Percentiles rank a stretch among this genome's conserved stretches.
Conservation (phyloP, 2,888 invertebrate genomes). For the Orchestes rusci region DNA sequence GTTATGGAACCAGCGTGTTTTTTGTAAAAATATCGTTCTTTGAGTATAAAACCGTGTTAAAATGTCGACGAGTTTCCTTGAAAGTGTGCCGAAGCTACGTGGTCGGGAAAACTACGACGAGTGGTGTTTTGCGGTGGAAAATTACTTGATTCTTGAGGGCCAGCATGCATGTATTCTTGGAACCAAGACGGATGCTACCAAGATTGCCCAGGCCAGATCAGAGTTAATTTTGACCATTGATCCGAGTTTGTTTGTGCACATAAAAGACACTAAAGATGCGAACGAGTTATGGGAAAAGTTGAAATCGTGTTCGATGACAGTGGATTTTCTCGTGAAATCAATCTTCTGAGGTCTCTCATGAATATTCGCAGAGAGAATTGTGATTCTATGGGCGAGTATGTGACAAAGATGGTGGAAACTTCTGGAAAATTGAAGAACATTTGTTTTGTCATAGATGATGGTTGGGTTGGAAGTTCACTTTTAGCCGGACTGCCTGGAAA, state of each 20-base stretch:
- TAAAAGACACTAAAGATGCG: constrained; percentile 17
- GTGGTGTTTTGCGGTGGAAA: too few species aligned
- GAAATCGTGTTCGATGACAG: constrained; percentile 3
- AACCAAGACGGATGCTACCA: too few species aligned
- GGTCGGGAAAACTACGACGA: not conserved
- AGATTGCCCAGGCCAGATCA: too few species aligned
- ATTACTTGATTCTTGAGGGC: too few species aligned
- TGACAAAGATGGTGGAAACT: too few species aligned
- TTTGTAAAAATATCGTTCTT: not conserved
- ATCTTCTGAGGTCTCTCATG: constrained; percentile 29
- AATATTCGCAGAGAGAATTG: constrained; percentile 29
- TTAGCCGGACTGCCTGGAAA: constrained; percentile 29
- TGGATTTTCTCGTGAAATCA: constrained; percentile 22
- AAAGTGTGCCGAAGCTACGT: not conserved
- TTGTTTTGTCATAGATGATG: constrained; percentile 35
- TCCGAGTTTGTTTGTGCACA: too few species aligned
- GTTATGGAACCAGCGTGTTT: not conserved
- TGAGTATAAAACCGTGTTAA: not conserved
- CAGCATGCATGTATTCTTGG: too few species aligned
- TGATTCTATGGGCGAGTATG: constrained; percentile 29
- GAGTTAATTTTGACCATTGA: too few species aligned
- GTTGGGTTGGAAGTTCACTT: constrained; percentile 31
- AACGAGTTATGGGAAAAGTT: constrained; percentile 5
- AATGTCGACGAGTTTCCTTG: not conserved
- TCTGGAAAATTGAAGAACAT: constrained; percentile 28